These are phyloP conservation scores for Aspidiotus rigidus DNA, from an alignment of 2,888 invertebrate genomes.

Conservation along the genomic window DNA sequence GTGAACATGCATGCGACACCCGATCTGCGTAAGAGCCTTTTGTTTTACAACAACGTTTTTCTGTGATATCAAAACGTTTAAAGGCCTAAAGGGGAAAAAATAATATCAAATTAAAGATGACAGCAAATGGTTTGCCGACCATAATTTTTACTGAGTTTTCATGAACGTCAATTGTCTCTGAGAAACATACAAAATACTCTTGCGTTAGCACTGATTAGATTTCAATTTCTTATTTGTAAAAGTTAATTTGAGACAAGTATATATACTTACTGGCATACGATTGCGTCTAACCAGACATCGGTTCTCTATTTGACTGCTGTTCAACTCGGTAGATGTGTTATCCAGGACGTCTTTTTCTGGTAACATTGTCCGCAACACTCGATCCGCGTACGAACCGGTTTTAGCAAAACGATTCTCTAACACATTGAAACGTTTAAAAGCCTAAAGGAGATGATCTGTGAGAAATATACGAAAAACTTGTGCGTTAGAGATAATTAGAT, in stretches of 20 bases:
- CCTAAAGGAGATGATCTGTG: not conserved
- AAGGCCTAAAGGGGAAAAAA: too few species aligned
- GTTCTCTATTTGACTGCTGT: not conserved
- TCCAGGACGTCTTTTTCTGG: slow-evolving; percentile 2
- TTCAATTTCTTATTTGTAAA: too few species aligned
- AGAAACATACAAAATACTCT: too few species aligned
- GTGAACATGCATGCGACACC: too few species aligned
- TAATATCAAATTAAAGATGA: too few species aligned
- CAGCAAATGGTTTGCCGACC: slow-evolving; percentile 48
- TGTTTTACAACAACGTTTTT: too few species aligned
- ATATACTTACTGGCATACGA: not conserved
- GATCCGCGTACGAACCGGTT: slow-evolving; percentile 18
- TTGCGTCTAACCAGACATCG: not conserved
- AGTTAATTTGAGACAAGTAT: not conserved
- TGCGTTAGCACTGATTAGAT: too few species aligned
- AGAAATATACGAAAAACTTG: too few species aligned
- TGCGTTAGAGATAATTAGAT: too few species aligned
- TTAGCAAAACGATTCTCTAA: slow-evolving; percentile 15
- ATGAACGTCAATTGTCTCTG: not conserved
- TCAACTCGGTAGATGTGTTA: slow-evolving; percentile 8
- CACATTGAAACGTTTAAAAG: not conserved
- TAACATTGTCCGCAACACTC: slow-evolving; percentile 11
- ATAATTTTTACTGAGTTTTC: not conserved
- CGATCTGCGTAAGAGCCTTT: too few species aligned
- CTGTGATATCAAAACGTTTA: too few species aligned